phyloP scores from a whole-genome alignment of 1,140 invertebrate genomes.

The Drepana arcuata region DNA sequence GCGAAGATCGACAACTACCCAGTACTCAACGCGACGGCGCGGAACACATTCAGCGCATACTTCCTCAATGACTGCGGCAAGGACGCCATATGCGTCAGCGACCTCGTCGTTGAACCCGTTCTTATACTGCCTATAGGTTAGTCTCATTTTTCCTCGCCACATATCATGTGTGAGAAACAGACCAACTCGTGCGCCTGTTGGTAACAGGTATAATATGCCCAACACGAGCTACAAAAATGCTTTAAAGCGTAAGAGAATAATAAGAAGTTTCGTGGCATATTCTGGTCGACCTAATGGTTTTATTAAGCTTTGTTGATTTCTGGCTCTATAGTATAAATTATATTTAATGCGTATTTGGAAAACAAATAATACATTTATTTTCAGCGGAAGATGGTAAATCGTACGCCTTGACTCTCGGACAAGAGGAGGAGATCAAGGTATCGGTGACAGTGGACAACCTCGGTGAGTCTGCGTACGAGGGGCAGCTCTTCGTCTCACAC shows the following conservation, averaged over 20 bases:
- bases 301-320: too few relatives aligned
- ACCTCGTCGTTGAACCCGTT: slow-evolving; percentile 80
- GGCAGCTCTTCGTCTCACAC: slow-evolving; percentile 86
- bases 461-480: slow-evolving; percentile 93
- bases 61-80: slow-evolving; percentile 95
- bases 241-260: too few relatives aligned
- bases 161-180: too few relatives aligned
- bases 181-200: too few relatives aligned
- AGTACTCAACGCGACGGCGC: slow-evolving; percentile 90
- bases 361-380: too few relatives aligned
- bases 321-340: too few relatives aligned
- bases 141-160: too few relatives aligned
- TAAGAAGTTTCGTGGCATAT: too few relatives aligned
- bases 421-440: slow-evolving; percentile 83
- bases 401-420: slow-evolving; percentile 79
- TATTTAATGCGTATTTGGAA: too few relatives aligned
- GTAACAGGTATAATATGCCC: too few relatives aligned
- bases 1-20: slow-evolving; percentile 86
- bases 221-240: too few relatives aligned
- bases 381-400: slow-evolving; percentile 54
- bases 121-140: slow-evolving; percentile 74
- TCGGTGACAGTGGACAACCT: slow-evolving; percentile 83
- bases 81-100: slow-evolving; percentile 91
- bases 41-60: slow-evolving; percentile 84
- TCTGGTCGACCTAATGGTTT: too few relatives aligned